Evolutionary conservation across 2,113 vertebrate genomes (phyloP).

Genomic region (Syngnathus typhle): DNA sequence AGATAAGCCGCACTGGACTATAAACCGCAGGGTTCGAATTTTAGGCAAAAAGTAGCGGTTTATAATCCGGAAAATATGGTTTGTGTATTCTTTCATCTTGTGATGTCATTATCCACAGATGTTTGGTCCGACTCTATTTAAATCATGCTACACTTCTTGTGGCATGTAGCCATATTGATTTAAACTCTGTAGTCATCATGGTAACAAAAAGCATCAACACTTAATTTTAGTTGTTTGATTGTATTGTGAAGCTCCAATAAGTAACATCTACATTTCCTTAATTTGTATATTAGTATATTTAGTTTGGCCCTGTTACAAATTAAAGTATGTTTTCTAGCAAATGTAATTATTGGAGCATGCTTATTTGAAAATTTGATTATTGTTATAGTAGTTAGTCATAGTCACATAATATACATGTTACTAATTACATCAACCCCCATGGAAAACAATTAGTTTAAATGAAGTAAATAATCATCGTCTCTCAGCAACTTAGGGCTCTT

Average conservation of each 20-base stretch:
- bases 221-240: too few relatives aligned
- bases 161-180: too few relatives aligned
- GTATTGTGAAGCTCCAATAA: neutral
- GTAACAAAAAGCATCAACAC: too few relatives aligned
- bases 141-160: too few relatives aligned
- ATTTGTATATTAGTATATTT: neutral
- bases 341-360: neutral
- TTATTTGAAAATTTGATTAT: neutral
- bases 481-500: neutral
- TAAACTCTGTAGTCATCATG: too few relatives aligned
- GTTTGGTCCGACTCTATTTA: too few relatives aligned
- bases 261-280: neutral
- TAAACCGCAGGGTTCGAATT: too few relatives aligned
- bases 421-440: neutral
- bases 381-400: neutral
- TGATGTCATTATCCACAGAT: too few relatives aligned
- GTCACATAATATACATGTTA: neutral
- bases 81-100: too few relatives aligned
- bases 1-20: too few relatives aligned
- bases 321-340: neutral
- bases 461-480: neutral
- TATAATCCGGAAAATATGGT: too few relatives aligned
- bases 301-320: neutral
- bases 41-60: too few relatives aligned
- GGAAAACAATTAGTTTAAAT: neutral